These are phyloP conservation scores for Muntiacus reevesi DNA, from an alignment of 2,113 vertebrate genomes.

Conservation along the genomic window DNA sequence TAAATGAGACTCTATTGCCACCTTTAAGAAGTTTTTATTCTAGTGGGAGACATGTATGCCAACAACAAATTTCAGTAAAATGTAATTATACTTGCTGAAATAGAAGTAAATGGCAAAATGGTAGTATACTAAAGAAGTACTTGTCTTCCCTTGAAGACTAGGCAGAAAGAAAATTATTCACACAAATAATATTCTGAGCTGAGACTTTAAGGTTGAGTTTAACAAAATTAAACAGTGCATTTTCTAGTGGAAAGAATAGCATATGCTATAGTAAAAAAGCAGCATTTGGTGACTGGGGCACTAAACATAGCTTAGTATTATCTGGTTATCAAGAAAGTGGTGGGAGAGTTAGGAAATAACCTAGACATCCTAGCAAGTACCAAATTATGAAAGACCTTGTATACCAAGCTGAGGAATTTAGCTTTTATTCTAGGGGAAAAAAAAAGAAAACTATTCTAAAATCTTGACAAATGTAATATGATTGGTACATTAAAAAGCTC, in stretches of 20 bases:
- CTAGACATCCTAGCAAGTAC: neutral
- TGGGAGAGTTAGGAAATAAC: neutral
- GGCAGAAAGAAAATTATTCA: neutral
- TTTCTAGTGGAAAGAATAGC: neutral
- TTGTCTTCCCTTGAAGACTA: neutral
- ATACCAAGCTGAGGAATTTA: neutral
- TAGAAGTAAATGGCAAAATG: neutral
- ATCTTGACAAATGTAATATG: neutral
- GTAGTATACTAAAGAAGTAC: neutral
- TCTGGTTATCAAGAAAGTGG: neutral
- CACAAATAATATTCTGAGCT: neutral
- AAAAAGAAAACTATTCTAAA: neutral
- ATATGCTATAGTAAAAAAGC: neutral
- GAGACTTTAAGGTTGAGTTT: neutral
- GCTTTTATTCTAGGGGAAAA: neutral
- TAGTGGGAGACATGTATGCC: neutral
- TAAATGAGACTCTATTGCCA: neutral
- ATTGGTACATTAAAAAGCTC: neutral
- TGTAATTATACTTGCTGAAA: neutral
- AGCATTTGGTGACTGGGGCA: neutral
- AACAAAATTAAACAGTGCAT: neutral
- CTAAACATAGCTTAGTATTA: neutral
- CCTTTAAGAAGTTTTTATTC: neutral
- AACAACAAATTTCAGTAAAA: neutral
- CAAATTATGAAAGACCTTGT: neutral